Conservation (phyloP, 2,113 vertebrate genomes). For the Chrysochloris asiatica region DNA sequence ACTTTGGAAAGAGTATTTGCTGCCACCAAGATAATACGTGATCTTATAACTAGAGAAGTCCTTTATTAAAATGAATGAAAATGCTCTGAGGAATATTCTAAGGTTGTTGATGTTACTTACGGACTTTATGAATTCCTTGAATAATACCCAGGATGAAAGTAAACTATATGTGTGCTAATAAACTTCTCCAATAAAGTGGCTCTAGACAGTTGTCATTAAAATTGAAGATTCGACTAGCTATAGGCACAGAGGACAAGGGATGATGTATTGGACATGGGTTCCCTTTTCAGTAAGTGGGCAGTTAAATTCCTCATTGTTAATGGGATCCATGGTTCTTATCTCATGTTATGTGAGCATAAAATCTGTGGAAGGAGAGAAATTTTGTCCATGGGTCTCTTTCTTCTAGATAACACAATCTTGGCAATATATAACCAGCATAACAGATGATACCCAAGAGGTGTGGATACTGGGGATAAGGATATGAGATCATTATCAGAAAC, state of each 20-base stretch:
- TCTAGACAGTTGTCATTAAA: neutral
- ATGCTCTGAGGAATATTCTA: neutral
- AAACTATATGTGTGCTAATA: neutral
- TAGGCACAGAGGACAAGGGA: neutral
- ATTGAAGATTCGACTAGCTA: neutral
- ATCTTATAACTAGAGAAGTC: neutral
- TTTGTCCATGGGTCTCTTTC: neutral
- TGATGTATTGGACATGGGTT: neutral
- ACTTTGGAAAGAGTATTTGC: neutral
- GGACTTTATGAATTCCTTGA: neutral
- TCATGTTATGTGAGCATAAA: neutral
- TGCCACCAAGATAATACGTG: neutral
- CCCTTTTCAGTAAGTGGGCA: neutral
- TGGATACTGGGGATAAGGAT: neutral
- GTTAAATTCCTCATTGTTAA: neutral
- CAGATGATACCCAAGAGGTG: neutral
- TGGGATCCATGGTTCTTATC: neutral
- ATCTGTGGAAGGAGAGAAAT: neutral
- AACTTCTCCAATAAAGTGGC: too few species aligned
- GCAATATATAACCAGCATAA: neutral
- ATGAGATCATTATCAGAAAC: neutral
- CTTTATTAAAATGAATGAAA: neutral
- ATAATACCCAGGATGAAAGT: neutral
- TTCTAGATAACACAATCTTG: neutral
- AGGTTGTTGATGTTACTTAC: neutral